Evolutionary conservation across 2,797 vertebrate species (phyloP).

Genomic region (Tarsius wallacei): DNA sequence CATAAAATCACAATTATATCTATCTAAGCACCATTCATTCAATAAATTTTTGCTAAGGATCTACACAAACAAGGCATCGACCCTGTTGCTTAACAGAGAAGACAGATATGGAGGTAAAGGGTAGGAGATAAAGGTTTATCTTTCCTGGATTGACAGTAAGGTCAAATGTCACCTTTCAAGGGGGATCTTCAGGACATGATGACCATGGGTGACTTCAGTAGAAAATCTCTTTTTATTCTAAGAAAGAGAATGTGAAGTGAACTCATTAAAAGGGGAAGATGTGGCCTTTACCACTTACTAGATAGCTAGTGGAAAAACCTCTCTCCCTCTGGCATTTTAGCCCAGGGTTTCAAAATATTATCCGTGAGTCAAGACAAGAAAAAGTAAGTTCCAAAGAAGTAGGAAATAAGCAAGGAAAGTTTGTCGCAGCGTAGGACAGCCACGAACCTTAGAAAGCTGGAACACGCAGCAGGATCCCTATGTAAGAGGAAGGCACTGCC

Average conservation of each 20-base stretch:
- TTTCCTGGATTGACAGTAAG: slow-evolving; percentile 20
- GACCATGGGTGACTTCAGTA: slow-evolving; percentile 32
- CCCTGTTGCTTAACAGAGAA: slow-evolving; percentile 14
- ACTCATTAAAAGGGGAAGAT: slow-evolving; percentile 39
- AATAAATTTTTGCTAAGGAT: slow-evolving; percentile 21
- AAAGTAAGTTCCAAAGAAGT: not conserved
- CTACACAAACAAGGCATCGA: not conserved
- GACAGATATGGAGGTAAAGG: not conserved
- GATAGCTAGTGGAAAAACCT: slow-evolving; percentile 32
- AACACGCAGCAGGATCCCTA: not conserved
- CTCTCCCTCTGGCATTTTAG: not conserved
- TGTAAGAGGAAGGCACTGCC: not conserved
- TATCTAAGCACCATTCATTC: not conserved
- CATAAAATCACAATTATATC: slow-evolving; percentile 9
- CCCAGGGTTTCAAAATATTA: slow-evolving; percentile 35
- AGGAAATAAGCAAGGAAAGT: slow-evolving; percentile 25
- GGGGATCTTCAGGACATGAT: not conserved
- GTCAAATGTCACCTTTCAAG: slow-evolving; percentile 18
- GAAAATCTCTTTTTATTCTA: slow-evolving; percentile 74
- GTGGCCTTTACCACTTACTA: not conserved
- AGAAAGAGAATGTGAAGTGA: slow-evolving; percentile 64
- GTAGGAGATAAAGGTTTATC: slow-evolving; percentile 7
- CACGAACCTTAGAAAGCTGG: not conserved
- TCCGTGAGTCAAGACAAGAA: slow-evolving; percentile 15
- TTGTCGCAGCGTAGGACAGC: not conserved